Percentiles rank a stretch among this genome's conserved stretches.
phyloP scores from a whole-genome alignment of 2,113 vertebrate species.

The Daboia siamensis region DNA sequence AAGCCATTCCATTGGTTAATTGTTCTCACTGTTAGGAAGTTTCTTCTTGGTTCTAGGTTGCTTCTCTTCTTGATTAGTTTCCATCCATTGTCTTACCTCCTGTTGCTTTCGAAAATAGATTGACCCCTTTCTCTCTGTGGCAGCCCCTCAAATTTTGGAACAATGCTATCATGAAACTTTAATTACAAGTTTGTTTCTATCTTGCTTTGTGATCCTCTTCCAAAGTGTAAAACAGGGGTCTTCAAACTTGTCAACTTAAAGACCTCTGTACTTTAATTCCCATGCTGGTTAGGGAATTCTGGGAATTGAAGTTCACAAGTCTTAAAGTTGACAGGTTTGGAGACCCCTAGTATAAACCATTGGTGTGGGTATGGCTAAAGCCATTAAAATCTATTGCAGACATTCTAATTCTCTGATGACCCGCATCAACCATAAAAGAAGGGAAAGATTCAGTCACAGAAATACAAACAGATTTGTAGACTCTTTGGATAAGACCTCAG shows the following conservation, averaged over 20 bases:
- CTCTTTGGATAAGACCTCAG: background rate
- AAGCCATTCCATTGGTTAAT: background rate
- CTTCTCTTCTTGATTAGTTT: background rate
- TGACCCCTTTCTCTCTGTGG: background rate
- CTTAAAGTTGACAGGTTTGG: background rate
- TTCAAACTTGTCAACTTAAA: background rate
- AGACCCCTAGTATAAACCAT: background rate
- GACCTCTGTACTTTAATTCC: background rate
- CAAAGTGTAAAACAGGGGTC: background rate
- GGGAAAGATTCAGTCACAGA: background rate
- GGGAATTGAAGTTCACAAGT: background rate
- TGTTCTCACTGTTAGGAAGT: background rate
- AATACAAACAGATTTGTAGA: background rate
- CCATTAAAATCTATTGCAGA: background rate
- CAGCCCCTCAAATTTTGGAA: background rate
- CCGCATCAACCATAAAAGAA: background rate
- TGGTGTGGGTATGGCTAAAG: background rate
- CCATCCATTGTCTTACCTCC: background rate
- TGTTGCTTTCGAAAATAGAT: background rate
- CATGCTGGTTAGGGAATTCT: background rate
- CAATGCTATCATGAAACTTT: background rate
- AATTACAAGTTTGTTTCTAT: background rate
- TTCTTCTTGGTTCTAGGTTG: background rate
- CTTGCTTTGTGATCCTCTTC: background rate
- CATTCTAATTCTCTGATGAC: background rate